Evolutionary conservation across 2,113 vertebrate species (phyloP).

Genomic region (Coturnix japonica): DNA sequence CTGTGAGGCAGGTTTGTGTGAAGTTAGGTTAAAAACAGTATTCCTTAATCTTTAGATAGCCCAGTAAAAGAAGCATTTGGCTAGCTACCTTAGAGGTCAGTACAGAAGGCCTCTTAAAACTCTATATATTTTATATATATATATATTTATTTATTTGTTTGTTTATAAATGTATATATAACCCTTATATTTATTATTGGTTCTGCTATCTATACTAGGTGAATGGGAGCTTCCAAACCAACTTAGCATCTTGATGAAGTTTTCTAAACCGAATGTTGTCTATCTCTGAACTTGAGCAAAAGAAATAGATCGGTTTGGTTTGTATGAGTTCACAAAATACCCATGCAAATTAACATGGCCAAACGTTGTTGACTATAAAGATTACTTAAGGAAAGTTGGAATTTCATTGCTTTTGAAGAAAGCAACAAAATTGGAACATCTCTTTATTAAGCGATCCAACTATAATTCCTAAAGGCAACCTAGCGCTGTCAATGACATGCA

Average conservation of each 20-base stretch:
- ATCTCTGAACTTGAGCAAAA: neutral
- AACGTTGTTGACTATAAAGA: neutral
- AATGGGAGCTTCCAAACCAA: neutral
- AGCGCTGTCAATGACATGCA: neutral
- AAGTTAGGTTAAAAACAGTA: neutral
- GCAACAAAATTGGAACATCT: neutral
- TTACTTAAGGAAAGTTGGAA: neutral
- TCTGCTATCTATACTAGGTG: neutral
- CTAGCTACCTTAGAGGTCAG: neutral
- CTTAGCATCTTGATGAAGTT: no score
- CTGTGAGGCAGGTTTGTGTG: rapidly evolving
- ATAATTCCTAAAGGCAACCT: neutral
- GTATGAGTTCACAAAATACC: neutral
- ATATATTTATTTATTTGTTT: no score
- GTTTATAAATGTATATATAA: no score
- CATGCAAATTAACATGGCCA: neutral
- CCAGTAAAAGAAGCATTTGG: neutral
- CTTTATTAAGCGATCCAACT: neutral
- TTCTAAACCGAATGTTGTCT: no score
- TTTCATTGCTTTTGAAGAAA: neutral
- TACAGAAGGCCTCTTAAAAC: neutral
- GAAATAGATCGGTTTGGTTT: neutral
- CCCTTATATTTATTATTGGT: neutral
- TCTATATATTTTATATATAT: no score
- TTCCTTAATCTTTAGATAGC: neutral